A percentile compares a stretch with the other conserved stretches of the same genome.
These are phyloP conservation scores for Takifugu flavidus DNA, from an alignment of 2,113 vertebrate genomes.

Conservation along the genomic window DNA sequence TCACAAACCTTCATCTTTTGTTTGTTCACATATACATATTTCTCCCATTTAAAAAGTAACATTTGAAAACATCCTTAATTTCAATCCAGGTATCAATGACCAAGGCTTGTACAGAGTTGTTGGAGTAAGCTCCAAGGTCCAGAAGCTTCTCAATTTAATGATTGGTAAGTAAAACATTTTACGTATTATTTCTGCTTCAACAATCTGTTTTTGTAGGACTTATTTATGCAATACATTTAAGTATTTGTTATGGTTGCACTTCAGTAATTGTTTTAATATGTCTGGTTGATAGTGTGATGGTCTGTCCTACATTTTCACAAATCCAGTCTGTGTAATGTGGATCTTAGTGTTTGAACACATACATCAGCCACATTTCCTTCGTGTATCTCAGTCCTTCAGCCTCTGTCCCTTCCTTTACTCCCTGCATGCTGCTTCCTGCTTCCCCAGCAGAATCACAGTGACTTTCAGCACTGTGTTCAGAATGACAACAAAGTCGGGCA, in stretches of 20 bases:
- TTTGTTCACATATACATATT: no score
- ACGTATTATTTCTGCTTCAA: not conserved
- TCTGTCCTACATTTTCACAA: constrained; percentile 35
- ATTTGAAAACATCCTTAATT: not conserved
- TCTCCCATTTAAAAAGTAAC: no score
- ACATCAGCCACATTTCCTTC: constrained; percentile 25
- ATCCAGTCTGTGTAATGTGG: no score
- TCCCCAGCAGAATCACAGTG: constrained; percentile 56
- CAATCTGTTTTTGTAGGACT: constrained; percentile 1
- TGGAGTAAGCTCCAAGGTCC: constrained; percentile 97
- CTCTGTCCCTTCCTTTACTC: constrained; percentile 44
- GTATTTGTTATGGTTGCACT: no score
- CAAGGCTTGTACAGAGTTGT: constrained; percentile 97
- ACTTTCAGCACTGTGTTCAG: constrained; percentile 63
- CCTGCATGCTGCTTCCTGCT: constrained; percentile 52
- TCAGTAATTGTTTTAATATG: constrained; percentile 2
- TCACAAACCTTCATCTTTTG: no score
- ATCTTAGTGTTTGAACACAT: no score
- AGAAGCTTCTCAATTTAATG: constrained; percentile 94
- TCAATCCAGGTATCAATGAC: constrained; percentile 89
- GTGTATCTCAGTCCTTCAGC: constrained; percentile 34
- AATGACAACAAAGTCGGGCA: constrained; percentile 67
- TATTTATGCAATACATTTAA: no score
- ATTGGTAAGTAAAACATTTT: constrained; percentile 80
- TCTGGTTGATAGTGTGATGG: not conserved